Conservation (phyloP, 1,140 invertebrate species). For the Drosophila albomicans region DNA sequence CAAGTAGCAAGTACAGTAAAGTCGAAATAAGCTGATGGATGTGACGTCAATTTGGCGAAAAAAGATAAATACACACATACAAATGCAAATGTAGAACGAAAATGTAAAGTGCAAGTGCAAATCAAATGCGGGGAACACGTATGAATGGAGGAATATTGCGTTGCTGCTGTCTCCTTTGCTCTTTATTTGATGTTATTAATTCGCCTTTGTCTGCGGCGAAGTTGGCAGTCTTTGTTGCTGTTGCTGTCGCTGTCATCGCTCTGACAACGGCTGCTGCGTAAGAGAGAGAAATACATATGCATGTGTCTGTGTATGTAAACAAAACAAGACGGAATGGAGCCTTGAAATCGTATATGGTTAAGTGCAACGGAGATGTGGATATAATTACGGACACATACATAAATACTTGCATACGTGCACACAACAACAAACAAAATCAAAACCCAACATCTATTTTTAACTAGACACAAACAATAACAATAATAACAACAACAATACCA, state of each 20-base stretch:
- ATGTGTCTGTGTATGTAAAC: slow-evolving; percentile 38
- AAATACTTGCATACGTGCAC: slow-evolving; percentile 39
- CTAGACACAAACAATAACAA: slow-evolving; percentile 49
- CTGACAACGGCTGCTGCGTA: slow-evolving; percentile 38
- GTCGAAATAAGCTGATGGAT: slow-evolving; percentile 42
- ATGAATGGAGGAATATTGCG: slow-evolving; percentile 40
- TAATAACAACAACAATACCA: slow-evolving; percentile 37
- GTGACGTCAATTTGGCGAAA: slow-evolving; percentile 71
- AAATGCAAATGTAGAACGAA: slow-evolving; percentile 1
- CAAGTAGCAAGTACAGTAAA: slow-evolving; percentile 6
- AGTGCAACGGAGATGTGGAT: slow-evolving; percentile 56
- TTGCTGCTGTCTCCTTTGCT: slow-evolving; percentile 26
- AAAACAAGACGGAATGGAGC: slow-evolving; percentile 66
- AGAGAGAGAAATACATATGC: slow-evolving; percentile 34
- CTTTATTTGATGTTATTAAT: slow-evolving; percentile 22
- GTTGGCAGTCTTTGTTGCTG: slow-evolving; percentile 69
- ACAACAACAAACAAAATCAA: slow-evolving; percentile 38
- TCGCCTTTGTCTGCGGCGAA: slow-evolving; percentile 52
- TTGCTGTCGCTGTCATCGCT: slow-evolving; percentile 56
- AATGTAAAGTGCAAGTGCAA: slow-evolving; percentile 42
- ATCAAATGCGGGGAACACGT: slow-evolving; percentile 25
- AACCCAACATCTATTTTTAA: slow-evolving; percentile 50
- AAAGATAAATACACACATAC: slow-evolving; percentile 53
- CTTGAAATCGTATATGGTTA: slow-evolving; percentile 66
- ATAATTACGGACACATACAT: slow-evolving; percentile 37